Evolutionary conservation across 2,797 vertebrate species (phyloP).

Genomic region (Anisognathus igniventris): DNA sequence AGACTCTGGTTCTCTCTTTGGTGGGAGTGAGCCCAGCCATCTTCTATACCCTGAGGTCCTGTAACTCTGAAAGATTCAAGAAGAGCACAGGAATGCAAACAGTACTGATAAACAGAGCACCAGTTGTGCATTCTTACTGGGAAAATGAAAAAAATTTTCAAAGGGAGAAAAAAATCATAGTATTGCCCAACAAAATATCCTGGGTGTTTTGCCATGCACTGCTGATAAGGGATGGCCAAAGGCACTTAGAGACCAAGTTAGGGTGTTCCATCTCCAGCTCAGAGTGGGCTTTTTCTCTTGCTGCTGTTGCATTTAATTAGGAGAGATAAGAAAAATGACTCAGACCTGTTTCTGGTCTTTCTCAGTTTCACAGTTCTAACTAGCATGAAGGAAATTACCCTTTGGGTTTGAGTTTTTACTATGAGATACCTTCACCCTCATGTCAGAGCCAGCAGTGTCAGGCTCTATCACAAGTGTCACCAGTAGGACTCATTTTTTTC

Average conservation of each 20-base stretch:
- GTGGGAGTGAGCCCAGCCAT: neutral
- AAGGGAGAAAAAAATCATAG: neutral
- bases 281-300: neutral
- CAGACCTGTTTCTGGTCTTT: neutral
- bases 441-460: accelerated
- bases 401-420: neutral
- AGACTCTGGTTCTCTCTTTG: neutral
- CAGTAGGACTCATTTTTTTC: neutral
- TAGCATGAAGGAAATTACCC: neutral
- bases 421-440: accelerated
- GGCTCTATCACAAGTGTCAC: neutral
- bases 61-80: neutral
- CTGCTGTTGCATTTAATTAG: neutral
- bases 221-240: neutral
- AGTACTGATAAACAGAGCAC: neutral
- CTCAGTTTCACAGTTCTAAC: neutral
- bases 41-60: neutral
- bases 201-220: neutral
- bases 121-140: neutral
- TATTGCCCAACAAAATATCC: neutral
- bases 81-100: neutral
- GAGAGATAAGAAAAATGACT: neutral
- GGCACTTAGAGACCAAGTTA: accelerated
- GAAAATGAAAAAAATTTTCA: accelerated
- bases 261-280: neutral